phyloP scores from a whole-genome alignment of 2,113 vertebrate genomes.

The Charina bottae region DNA sequence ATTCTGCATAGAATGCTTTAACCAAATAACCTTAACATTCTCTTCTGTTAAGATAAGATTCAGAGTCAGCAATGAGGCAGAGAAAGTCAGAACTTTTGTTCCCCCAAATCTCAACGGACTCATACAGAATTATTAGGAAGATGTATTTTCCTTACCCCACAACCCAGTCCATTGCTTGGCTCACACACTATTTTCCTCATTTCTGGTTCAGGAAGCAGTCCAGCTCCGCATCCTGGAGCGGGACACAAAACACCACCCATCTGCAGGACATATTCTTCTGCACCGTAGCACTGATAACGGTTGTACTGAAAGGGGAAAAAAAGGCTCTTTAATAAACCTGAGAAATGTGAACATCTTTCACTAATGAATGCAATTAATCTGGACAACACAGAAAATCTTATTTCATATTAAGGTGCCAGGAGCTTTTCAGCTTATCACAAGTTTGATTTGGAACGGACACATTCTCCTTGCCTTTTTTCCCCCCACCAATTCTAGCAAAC shows the following conservation, averaged over 20 bases:
- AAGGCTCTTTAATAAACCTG: rapidly evolving
- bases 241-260: constrained; percentile 90
- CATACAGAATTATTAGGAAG: background rate
- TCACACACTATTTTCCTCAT: constrained; percentile 80
- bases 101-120: background rate
- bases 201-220: constrained; percentile 80
- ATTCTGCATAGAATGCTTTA: no score
- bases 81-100: background rate
- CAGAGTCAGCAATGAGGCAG: constrained; percentile 10
- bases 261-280: constrained; percentile 85
- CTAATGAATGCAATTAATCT: background rate
- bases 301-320: constrained; percentile 78
- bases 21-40: no score
- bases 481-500: background rate
- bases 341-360: background rate
- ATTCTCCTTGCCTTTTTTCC: background rate
- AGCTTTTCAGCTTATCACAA: background rate
- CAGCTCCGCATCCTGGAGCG: constrained; percentile 84
- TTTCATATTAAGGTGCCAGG: background rate
- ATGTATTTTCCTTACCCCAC: constrained; percentile 78
- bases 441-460: background rate
- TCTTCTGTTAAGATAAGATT: background rate
- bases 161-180: constrained; percentile 74
- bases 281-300: constrained; percentile 86
- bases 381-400: background rate